These are phyloP conservation scores for Indicator indicator DNA, from an alignment of 2,113 vertebrate species.

Conservation along the genomic window DNA sequence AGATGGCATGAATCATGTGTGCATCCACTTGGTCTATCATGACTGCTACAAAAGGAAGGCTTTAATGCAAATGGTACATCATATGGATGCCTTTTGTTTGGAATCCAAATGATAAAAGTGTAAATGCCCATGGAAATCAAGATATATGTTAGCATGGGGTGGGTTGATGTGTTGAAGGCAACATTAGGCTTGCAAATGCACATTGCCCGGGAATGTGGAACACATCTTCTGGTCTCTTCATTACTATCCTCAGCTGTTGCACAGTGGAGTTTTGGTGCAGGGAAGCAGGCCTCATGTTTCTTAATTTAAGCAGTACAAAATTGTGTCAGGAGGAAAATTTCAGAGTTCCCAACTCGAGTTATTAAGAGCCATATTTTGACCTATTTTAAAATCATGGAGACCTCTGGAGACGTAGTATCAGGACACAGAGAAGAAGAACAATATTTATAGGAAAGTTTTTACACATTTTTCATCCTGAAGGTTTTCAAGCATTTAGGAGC, in stretches of 20 bases:
- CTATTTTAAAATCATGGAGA: constrained; percentile 39
- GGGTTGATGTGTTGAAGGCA: neutral
- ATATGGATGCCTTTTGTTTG: neutral
- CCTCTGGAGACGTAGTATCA: constrained; percentile 2
- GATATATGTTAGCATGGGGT: rapidly evolving
- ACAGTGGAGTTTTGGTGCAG: neutral
- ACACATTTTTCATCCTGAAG: neutral
- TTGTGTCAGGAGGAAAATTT: constrained; percentile 39
- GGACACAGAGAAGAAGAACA: neutral
- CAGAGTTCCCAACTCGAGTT: constrained; percentile 17
- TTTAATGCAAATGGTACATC: neutral
- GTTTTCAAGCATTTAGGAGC: neutral
- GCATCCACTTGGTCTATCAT: neutral
- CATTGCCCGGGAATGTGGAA: neutral
- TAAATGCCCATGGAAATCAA: neutral
- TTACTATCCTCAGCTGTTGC: neutral
- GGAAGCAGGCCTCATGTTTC: neutral
- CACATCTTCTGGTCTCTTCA: neutral
- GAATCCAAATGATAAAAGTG: neutral
- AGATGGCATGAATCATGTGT: neutral
- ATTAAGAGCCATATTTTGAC: constrained; percentile 32
- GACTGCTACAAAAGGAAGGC: neutral
- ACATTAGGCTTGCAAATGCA: neutral
- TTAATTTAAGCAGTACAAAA: constrained; percentile 14
- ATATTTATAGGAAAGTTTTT: constrained; percentile 12